phyloP scores from a whole-genome alignment of 2,113 vertebrate genomes.

The Cinclus cinclus region DNA sequence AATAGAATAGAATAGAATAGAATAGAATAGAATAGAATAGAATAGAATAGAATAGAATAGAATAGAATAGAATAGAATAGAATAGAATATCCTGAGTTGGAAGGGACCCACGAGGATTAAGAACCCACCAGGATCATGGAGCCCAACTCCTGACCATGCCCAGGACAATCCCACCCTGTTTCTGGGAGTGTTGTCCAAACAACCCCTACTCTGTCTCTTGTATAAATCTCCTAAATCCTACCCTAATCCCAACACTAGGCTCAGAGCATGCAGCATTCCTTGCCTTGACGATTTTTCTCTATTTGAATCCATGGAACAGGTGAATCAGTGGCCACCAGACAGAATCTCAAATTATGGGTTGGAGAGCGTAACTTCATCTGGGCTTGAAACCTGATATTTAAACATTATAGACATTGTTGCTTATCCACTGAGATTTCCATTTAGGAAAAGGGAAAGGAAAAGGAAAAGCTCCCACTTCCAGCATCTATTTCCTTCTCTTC shows the following conservation, averaged over 20 bases:
- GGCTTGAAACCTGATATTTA: not conserved
- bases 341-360: not conserved
- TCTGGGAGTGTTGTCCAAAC: not conserved
- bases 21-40: not conserved
- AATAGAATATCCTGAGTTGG: not conserved
- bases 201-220: not conserved
- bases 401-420: not conserved
- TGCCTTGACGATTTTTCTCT: not conserved
- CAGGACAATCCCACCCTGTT: not conserved
- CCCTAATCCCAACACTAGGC: not conserved
- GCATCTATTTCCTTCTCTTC: not conserved
- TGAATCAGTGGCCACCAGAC: not conserved
- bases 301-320: not conserved
- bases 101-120: not conserved
- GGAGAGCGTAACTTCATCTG: not conserved
- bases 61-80: not conserved
- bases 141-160: not conserved
- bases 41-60: not conserved
- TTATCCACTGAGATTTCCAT: not conserved
- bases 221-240: not conserved
- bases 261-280: not conserved
- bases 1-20: too few species aligned
- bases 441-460: not conserved
- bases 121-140: not conserved
- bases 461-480: not conserved